Base-by-base conservation (phyloP, 2,888 invertebrate genomes). In the Orthosia gracilis region DNA sequence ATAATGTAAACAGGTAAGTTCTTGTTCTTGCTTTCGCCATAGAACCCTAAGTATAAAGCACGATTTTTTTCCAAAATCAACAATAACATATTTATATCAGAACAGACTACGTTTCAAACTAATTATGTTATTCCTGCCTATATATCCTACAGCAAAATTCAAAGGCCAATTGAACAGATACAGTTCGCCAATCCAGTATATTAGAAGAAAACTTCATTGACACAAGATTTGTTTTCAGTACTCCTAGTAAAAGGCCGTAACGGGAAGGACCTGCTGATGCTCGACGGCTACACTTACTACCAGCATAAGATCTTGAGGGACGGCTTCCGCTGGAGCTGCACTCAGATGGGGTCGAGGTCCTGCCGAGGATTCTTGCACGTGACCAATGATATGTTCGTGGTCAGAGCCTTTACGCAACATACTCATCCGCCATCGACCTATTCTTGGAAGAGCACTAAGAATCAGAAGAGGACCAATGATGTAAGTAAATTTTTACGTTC, bases 301-400 rank as follows among this genome's bases (percentile, higher is more conserved):
- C 95, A 96, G 80, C 96, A 96, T 80, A 96, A 96, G 86, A 85
- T 92, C 3, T 88, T 96, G 13, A 91, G 94, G 26, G 95, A 96
- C 54, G 96, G 96, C 0, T 94, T 92, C 87, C 92, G 96, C 0
- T 96, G 96, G 96, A 96, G 96, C 89, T 96, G 96, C 80, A 96
- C 96, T 0, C 95, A 95, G 85, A 96, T 96, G 96, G 96, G 95
- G 0, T 96, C 96, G 73, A 93, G 96, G 78, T 95, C 96, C 2
- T 96, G 96, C 83, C 89, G 95, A 57, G 96, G 93, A 0, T 96
- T 95, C 86, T 91, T 96, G 0, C 96, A 95, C 77, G 96, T 96
- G 5, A 95, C 95, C 3, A 89, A 90, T 3, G 92, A 94, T 5
- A 96, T 92, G 94, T 75, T 95, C 67, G 96, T 96, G 3, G 91